Conservation (phyloP, 2,113 vertebrate genomes). For the Mustelus asterias region DNA sequence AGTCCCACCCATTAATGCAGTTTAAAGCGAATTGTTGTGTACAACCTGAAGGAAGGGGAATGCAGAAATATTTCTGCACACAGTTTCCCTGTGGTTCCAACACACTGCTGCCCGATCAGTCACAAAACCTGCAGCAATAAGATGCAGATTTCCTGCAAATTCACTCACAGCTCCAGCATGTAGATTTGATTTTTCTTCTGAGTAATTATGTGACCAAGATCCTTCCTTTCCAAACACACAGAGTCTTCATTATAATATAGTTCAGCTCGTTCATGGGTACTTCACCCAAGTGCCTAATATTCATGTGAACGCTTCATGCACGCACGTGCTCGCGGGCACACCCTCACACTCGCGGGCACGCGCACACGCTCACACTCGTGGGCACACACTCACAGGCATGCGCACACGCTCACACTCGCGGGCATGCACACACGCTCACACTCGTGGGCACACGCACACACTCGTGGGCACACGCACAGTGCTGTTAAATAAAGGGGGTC, state of each 20-base stretch:
- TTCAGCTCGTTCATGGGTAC: neutral
- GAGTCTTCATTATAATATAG: neutral
- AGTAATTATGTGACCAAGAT: neutral
- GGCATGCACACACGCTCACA: neutral
- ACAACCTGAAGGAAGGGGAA: neutral
- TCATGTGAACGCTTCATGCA: neutral
- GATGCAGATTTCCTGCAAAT: neutral
- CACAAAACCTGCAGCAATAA: neutral
- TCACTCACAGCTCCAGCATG: neutral
- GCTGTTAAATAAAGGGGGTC: no score
- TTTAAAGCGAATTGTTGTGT: neutral
- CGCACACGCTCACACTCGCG: neutral
- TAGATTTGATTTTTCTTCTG: no score
- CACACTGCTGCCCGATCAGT: neutral
- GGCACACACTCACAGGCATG: no score
- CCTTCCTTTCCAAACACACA: neutral
- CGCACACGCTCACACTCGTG: neutral
- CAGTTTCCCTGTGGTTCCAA: neutral
- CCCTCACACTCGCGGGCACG: neutral
- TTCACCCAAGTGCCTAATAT: neutral
- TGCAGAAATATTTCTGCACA: neutral
- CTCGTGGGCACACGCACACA: neutral
- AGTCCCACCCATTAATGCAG: neutral
- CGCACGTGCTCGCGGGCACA: neutral
- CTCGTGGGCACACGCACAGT: no score